Evolutionary conservation across 2,888 invertebrate species (phyloP), one percentile per base, ranked within the genome.

Genomic region (Silvanus unidentatus): DNA sequence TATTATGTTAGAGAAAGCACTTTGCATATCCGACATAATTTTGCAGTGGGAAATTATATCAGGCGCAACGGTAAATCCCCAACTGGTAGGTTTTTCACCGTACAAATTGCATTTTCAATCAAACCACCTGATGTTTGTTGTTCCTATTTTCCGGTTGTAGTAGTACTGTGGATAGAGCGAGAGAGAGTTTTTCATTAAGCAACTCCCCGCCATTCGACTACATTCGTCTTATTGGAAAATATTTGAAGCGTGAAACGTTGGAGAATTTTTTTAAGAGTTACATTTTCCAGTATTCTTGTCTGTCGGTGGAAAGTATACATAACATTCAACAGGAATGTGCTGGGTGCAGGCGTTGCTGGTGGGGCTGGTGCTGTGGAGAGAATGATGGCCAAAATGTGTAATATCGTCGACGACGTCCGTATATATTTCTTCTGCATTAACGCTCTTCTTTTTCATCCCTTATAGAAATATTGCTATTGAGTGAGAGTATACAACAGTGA

Each of bases 181-280:
- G 51, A 59, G 59, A 63, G 60, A 62, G 57, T 66, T 64, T 65
- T 64, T 64, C 64, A 66, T 66, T 66, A 64, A 59, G n/a, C 32
- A 55, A 58, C 55, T 57, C 54, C 51, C 58, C 55, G 56, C 48
- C 39, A 53, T 50, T 51, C 55, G 51, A 52, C 48, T 52, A 50
- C 47, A 53, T 50, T 15, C 27, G 13, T 44, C 61, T 59, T 64
- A 62, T 63, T 63, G 63, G 57, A 58, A 62, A 63, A 62, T 61
- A 59, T 53, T 60, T 60, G 60, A 54, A 60, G 62, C 61, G 62
- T 55, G 57, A 64, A 63, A 63, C 59, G 51, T 52, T 57, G 55
- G 52, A 53, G 54, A 54, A 55, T 58, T 62, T 60, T 61, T 60
- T 63, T 60, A 58, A 59, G 53, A 58, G 57, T 58, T 56, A 60